Conservation (phyloP, 1,140 invertebrate species). For the Cardiocondyla obscurior region DNA sequence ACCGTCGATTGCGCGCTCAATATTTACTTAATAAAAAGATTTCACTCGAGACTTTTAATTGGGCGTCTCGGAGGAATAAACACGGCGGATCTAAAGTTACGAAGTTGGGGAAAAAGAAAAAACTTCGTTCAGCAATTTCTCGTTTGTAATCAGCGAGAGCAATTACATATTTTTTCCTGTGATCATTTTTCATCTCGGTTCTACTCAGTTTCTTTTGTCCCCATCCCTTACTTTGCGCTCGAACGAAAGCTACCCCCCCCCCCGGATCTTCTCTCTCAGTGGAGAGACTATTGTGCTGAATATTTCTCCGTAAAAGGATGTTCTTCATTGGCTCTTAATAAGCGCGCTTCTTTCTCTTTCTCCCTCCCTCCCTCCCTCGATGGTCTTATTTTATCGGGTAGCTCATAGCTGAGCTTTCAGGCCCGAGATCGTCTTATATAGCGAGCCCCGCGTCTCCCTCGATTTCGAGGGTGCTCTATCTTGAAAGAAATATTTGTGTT, state of each 20-base stretch:
- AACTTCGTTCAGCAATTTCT: not conserved
- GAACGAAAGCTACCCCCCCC: not conserved
- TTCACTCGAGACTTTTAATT: not conserved
- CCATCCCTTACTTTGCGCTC: not conserved
- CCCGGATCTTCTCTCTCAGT: not conserved
- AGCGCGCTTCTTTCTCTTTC: slow-evolving; percentile 10
- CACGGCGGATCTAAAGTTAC: not conserved
- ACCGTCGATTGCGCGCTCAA: not conserved
- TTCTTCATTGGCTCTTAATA: slow-evolving; percentile 44
- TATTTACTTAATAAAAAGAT: not conserved
- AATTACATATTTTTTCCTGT: not conserved
- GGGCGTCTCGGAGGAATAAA: not conserved
- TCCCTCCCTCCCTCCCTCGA: not conserved
- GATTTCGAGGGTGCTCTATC: not conserved
- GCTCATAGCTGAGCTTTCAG: not conserved
- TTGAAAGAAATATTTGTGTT: slow-evolving; percentile 33
- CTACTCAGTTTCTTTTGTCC: slow-evolving; percentile 19
- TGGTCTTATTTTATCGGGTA: slow-evolving; percentile 24
- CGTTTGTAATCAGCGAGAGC: not conserved
- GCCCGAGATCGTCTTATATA: not conserved
- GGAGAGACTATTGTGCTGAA: slow-evolving; percentile 28
- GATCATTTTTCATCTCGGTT: not conserved
- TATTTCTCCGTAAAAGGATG: slow-evolving; percentile 18
- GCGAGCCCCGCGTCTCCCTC: not conserved
- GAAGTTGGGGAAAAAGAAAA: not conserved